Conservation (phyloP, 2,888 invertebrate genomes). For the Mythimna lalbum region DNA sequence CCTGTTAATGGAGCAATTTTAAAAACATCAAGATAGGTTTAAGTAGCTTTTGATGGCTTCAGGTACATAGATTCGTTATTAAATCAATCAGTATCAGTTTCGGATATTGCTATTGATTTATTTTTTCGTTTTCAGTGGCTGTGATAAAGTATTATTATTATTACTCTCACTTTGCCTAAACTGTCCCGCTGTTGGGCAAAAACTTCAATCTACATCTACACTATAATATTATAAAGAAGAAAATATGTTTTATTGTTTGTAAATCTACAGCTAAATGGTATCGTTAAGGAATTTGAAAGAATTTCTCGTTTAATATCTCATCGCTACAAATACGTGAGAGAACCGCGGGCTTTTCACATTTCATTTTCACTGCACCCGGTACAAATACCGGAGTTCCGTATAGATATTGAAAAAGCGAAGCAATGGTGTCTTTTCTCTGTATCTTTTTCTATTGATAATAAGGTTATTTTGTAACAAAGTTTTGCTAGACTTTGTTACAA, state of each 20-base stretch:
- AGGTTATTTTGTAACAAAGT: background rate
- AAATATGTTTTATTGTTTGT: no score
- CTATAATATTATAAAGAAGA: no score
- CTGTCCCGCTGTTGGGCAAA: no score
- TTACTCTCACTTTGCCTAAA: no score
- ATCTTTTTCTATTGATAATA: background rate
- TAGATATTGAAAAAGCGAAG: background rate
- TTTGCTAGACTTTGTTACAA: no score
- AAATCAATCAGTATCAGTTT: background rate
- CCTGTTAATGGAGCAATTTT: constrained; percentile 12
- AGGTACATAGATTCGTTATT: background rate
- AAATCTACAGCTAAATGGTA: background rate
- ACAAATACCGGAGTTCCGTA: background rate
- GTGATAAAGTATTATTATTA: no score
- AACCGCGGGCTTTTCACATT: background rate
- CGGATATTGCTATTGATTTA: background rate
- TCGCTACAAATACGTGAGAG: background rate
- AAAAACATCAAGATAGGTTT: constrained; percentile 5
- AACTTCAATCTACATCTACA: no score
- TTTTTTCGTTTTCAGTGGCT: background rate
- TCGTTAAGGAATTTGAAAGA: background rate
- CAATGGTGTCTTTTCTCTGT: background rate
- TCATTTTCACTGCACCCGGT: background rate
- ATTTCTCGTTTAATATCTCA: background rate
- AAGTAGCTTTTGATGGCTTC: background rate